phyloP scores from a whole-genome alignment of 2,888 invertebrate species.

The Drosophila vallismaia region DNA sequence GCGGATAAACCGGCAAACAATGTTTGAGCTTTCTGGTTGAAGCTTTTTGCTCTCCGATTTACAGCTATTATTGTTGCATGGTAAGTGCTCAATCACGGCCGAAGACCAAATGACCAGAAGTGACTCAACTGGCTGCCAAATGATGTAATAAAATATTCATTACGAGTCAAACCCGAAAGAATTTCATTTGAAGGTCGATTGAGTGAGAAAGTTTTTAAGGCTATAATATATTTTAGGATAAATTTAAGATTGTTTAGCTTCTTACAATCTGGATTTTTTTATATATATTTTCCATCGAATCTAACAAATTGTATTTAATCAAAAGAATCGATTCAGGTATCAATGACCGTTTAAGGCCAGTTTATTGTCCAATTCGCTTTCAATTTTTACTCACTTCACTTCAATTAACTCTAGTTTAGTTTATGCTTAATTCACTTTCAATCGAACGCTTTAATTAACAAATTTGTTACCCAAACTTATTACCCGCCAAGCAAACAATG shows the following conservation, averaged over 20 bases:
- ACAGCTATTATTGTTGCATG: conserved; percentile 49
- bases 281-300: neutral
- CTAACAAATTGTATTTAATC: neutral
- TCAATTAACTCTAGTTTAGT: conserved; percentile 25
- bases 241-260: neutral
- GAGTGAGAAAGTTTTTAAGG: neutral
- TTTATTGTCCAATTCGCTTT: conserved; percentile 11
- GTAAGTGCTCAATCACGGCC: conserved; percentile 71
- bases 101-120: conserved; percentile 22
- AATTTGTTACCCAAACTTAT: conserved; percentile 42
- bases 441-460: conserved; percentile 39
- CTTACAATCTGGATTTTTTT: too few species aligned
- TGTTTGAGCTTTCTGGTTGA: conserved; percentile 58
- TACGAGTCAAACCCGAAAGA: conserved; percentile 46
- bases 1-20: conserved; percentile 38
- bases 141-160: conserved; percentile 58
- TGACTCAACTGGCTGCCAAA: conserved; percentile 64
- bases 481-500: conserved; percentile 43
- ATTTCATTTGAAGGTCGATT: conserved; percentile 54
- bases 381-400: conserved; percentile 32
- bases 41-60: conserved; percentile 60
- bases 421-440: conserved; percentile 26
- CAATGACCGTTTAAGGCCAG: conserved; percentile 33
- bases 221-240: neutral
- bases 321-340: conserved; percentile 1